These are phyloP conservation scores for Cinclus cinclus DNA, from an alignment of 2,113 vertebrate species.

Conservation along the genomic window DNA sequence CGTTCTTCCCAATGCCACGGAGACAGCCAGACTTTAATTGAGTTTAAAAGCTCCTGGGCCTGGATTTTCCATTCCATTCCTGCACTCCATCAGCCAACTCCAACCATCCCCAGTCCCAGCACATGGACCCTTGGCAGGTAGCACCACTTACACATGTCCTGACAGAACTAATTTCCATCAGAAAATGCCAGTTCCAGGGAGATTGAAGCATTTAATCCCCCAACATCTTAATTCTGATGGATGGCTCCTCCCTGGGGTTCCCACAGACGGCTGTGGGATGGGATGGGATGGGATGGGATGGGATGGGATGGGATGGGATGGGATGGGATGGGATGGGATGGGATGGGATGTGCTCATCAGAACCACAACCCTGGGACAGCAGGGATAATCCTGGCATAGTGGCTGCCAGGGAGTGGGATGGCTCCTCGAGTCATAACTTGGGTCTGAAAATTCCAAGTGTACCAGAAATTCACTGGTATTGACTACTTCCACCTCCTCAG, in stretches of 20 bases:
- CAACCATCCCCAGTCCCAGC: fast-evolving
- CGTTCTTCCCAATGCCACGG: fast-evolving
- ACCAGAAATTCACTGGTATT: fast-evolving
- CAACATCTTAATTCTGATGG: background rate
- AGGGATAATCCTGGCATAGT: background rate
- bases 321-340: too few relatives aligned
- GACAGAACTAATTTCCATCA: background rate
- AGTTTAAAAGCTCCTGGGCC: background rate
- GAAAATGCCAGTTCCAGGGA: fast-evolving
- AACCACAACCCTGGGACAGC: background rate
- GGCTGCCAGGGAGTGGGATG: fast-evolving
- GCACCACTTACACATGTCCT: background rate
- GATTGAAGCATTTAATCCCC: background rate
- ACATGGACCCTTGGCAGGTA: background rate
- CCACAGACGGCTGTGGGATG: background rate
- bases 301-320: too few relatives aligned
- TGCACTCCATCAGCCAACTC: background rate
- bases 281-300: background rate
- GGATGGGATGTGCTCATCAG: background rate
- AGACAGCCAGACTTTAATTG: background rate
- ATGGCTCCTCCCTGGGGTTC: background rate
- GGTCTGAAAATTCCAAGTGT: background rate
- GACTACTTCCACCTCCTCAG: background rate
- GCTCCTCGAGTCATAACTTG: background rate
- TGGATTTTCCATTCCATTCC: background rate